Evolutionary conservation across 2,797 vertebrate genomes (phyloP), one percentile per base, ranked within the genome.

Genomic region (Acanthornis magna): DNA sequence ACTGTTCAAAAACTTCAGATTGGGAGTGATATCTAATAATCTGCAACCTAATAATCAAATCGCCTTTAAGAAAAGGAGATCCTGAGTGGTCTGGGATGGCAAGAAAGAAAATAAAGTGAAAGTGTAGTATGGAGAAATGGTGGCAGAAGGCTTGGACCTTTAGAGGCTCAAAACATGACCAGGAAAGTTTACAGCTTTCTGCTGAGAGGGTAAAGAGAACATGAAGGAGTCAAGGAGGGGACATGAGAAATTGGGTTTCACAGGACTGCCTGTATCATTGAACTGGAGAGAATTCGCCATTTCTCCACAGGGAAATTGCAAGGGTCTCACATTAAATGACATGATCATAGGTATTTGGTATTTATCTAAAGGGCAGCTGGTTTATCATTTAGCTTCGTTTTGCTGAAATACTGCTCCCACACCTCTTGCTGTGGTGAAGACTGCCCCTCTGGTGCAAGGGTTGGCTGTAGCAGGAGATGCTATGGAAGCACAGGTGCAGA

Each of bases 81-180:
- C n/a, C 68, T 85, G 72, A 85, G 26, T 42, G 66, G 27, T 54
- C 48, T 47, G 65, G 17, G 45, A 38, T 51, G 51, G 15, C 62
- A 78, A 85, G 32, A 58, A 83, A 38, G 27, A 60, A 16, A 84
- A 34, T 5, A 10, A 87, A 89, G 40, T 80, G 88, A 36, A 60
- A 63, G 43, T 70, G 23, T 89, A 32, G 6, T 58, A 48, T 42
- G 47, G 57, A 91, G 85, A 95, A 96, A 63, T 61, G 43, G 72
- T 90, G 51, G 45, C 63, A 87, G 82, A 91, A 91, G 40, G 1
- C 57, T 89, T 86, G 82, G 78, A 63, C 72, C 19, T 91, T 66
- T n/a, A 82, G 57, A 85, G 36, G 40, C 63, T 92, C 63, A 88
- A 86, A 68, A 73, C 88, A 81, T 91, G 62, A 91, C 83, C 86